Evolutionary conservation across 2,888 invertebrate genomes (phyloP).

Genomic region (Tuberolachnus salignus): DNA sequence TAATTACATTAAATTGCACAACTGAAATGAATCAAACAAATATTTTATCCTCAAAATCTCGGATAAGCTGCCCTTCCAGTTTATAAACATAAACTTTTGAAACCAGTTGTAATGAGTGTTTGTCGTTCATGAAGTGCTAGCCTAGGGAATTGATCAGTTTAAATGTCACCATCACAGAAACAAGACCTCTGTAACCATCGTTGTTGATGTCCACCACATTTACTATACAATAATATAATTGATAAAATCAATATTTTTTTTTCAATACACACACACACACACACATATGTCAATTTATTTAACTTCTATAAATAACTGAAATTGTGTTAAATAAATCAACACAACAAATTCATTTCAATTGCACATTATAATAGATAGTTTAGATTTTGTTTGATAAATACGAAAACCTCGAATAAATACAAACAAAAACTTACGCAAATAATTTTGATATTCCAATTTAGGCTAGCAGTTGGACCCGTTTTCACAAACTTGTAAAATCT

Average conservation of each 20-base stretch:
- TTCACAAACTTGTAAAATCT: conserved; percentile 42
- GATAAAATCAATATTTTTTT: background rate
- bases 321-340: too few species aligned
- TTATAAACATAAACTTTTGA: conserved; percentile 38
- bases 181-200: conserved; percentile 38
- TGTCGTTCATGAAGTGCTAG: conserved; percentile 13
- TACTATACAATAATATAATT: background rate
- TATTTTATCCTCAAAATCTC: conserved; percentile 29
- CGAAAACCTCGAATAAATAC: background rate
- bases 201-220: conserved; percentile 37
- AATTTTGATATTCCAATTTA: conserved; percentile 41
- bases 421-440: conserved; percentile 30
- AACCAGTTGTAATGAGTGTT: conserved; percentile 29
- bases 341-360: background rate
- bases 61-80: conserved; percentile 28
- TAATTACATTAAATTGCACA: too few species aligned
- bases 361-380: background rate
- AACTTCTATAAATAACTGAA: too few species aligned
- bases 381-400: background rate
- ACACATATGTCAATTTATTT: background rate
- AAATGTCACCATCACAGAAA: conserved; percentile 35
- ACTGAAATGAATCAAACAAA: conserved; percentile 8
- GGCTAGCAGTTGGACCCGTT: conserved; percentile 37
- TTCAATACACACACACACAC: background rate
- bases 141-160: background rate